Evolutionary conservation across 2,797 vertebrate genomes (phyloP), one percentile per base, ranked within the genome.

Genomic region (Sebastes kiyomatsui): DNA sequence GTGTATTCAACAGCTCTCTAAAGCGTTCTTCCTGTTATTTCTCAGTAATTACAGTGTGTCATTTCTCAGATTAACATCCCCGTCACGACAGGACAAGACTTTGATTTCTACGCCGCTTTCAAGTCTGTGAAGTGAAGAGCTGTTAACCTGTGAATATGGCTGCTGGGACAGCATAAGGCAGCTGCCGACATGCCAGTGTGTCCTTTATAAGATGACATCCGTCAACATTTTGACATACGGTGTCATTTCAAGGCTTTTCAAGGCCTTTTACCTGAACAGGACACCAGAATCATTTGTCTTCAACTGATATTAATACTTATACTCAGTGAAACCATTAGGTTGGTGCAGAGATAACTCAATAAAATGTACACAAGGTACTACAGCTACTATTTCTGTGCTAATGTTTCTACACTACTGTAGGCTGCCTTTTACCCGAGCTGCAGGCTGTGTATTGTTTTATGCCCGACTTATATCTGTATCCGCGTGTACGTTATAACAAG

Each of bases 1-100:
- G 52, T n/a, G 49, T 5, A 52, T 52, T 52, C 49, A 52, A 1
- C 52, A 22, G 14, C 35, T 30, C 72, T 76, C 42, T n/a, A 13
- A 65, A 68, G 54, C 1, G 32, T 18, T 55, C 77, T 82, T 88
- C 77, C 86, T 83, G 83, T 88, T 83, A 67, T 72, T 56, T 61
- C 71, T 25, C 22, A 20, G 61, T 81, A 79, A 85, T 82, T 83
- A 42, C 72, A 58, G 61, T 7, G 64, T 54, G 30, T 54, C 0
- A 78, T 72, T 80, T 69, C 18, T 35, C 42, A 61, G 64, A 83
- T 79, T 56, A 82, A 56, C 62, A 72, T 72, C 64, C 16, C 20
- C n/a, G 38, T 79, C 68, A 73, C 6, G 23, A 79, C 72, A 71
- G 59, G 35, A 61, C 16, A 4, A 49, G 11, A 49, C 70, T 83